phyloP scores from a whole-genome alignment of 2,797 vertebrate genomes.

The Myotis vivesi region DNA sequence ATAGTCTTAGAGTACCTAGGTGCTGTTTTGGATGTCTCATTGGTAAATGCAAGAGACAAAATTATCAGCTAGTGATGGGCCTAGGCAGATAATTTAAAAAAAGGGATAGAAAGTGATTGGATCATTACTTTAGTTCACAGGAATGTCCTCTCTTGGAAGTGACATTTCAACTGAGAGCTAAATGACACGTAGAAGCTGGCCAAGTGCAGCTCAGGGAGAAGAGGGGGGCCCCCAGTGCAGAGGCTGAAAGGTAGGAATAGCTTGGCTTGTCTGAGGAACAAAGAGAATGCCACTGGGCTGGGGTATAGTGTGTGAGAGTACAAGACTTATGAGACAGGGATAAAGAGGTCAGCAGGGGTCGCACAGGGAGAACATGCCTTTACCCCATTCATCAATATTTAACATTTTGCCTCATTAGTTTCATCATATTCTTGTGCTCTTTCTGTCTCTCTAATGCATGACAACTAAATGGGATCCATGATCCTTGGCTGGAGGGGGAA shows the following conservation, averaged over 20 bases:
- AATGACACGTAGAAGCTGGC: background rate
- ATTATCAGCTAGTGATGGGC: background rate
- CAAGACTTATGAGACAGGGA: background rate
- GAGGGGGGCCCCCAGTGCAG: background rate
- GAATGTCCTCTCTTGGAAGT: constrained; percentile 13
- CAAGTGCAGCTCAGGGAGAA: background rate
- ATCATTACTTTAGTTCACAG: background rate
- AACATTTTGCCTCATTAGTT: constrained; percentile 33
- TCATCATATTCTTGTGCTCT: background rate
- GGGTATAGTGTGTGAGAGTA: background rate
- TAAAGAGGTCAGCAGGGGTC: background rate
- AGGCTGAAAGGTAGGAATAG: background rate
- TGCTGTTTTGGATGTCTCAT: background rate
- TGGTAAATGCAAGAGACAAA: background rate
- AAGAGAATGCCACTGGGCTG: background rate
- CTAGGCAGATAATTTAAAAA: background rate
- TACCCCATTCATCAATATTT: background rate
- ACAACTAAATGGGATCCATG: background rate
- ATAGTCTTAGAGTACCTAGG: background rate
- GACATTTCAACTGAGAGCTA: constrained; percentile 12
- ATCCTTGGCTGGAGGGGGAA: background rate
- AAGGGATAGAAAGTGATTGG: background rate
- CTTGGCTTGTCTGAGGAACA: background rate
- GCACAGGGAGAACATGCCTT: background rate
- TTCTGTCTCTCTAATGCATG: constrained; percentile 7